A percentile compares a stretch with the other conserved stretches of the same genome.
These are phyloP conservation scores for Erithacus rubecula DNA, from an alignment of 2,797 vertebrate genomes.

Conservation along the genomic window DNA sequence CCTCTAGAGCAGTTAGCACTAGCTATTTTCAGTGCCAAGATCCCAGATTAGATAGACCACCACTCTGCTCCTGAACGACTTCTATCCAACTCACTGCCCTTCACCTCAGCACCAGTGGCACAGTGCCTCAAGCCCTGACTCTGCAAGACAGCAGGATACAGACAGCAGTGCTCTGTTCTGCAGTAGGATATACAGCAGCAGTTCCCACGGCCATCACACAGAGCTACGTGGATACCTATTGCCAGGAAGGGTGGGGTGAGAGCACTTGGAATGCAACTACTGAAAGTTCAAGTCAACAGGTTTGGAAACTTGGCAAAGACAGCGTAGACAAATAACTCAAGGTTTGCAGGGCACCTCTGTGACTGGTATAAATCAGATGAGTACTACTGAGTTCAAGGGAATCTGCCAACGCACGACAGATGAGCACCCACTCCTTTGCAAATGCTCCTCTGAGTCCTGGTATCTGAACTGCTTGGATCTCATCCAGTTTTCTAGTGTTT, in stretches of 20 bases:
- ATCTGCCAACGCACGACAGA: neutral
- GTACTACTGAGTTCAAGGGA: neutral
- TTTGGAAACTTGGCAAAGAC: constrained; percentile 41
- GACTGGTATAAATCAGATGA: constrained; percentile 7
- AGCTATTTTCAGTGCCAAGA: neutral
- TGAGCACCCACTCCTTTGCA: neutral
- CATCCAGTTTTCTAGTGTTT: neutral
- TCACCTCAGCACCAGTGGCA: neutral
- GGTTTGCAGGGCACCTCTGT: constrained; percentile 11
- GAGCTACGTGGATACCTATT: neutral
- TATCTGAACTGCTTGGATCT: neutral
- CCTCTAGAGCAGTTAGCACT: neutral
- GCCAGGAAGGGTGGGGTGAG: constrained; percentile 24
- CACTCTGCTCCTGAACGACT: neutral
- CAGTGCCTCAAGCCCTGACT: neutral
- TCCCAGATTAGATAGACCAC: neutral
- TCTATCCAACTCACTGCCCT: neutral
- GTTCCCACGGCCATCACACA: neutral
- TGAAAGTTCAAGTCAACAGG: constrained; percentile 53
- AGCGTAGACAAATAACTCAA: neutral
- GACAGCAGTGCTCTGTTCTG: neutral
- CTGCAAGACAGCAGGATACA: neutral
- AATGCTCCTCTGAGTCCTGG: neutral
- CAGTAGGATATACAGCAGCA: neutral
- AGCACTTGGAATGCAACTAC: neutral